phyloP scores from a whole-genome alignment of 2,888 invertebrate genomes.

The Synanthedon formicaeformis region DNA sequence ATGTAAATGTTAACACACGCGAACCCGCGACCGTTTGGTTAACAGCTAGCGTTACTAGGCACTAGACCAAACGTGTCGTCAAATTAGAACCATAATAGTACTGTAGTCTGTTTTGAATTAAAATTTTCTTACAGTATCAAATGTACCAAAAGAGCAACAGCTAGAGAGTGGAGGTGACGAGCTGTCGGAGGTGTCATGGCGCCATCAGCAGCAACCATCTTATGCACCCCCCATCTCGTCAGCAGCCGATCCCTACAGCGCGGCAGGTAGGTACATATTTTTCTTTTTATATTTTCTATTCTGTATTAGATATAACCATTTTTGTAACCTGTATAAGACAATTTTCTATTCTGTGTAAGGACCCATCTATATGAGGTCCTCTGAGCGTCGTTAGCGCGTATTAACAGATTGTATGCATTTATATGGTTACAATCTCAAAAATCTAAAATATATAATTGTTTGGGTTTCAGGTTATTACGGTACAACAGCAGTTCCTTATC shows the following conservation, averaged over 20 bases:
- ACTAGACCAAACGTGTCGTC: too few relatives aligned
- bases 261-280: constrained; percentile 66
- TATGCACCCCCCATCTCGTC: constrained; percentile 74
- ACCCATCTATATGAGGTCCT: too few relatives aligned
- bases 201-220: constrained; percentile 76
- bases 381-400: too few relatives aligned
- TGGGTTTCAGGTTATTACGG: constrained; percentile 74
- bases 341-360: too few relatives aligned
- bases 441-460: neutral
- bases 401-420: too few relatives aligned
- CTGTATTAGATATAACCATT: neutral
- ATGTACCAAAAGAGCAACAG: constrained; percentile 83
- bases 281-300: constrained; percentile 3
- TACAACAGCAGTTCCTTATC: constrained; percentile 87
- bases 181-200: constrained; percentile 81
- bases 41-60: too few relatives aligned
- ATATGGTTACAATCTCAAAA: neutral
- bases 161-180: constrained; percentile 80
- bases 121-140: constrained; percentile 68
- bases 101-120: too few relatives aligned
- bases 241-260: constrained; percentile 78
- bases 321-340: neutral
- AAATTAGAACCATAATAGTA: too few relatives aligned
- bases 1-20: too few relatives aligned
- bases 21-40: too few relatives aligned